These are phyloP conservation scores for Crotalus helleri DNA, from an alignment of 2,113 vertebrate species.

Conservation along the genomic window DNA sequence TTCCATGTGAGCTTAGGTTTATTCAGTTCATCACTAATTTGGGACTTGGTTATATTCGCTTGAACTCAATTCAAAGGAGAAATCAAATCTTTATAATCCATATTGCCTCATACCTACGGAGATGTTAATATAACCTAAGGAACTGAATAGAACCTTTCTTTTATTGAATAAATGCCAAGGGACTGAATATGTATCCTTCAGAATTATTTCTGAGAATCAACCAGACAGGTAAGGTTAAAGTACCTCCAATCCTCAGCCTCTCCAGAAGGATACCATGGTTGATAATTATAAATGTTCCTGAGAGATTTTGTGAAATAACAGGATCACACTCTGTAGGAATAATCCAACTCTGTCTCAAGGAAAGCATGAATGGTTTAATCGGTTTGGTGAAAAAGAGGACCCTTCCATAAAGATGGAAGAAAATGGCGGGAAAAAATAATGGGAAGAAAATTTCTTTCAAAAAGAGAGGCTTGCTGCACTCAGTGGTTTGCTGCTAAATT, in stretches of 20 bases:
- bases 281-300: neutral
- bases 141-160: neutral
- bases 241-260: neutral
- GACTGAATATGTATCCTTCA: neutral
- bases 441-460: neutral
- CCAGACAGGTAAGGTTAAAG: no score
- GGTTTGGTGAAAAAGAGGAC: neutral
- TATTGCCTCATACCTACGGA: neutral
- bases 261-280: neutral
- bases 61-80: neutral
- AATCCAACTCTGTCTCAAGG: neutral
- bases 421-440: neutral
- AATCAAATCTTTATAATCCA: neutral
- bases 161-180: neutral
- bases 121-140: neutral
- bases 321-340: neutral
- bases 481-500: no score
- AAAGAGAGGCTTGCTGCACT: neutral
- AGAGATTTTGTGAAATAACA: neutral
- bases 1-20: neutral
- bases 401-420: neutral
- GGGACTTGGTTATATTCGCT: neutral
- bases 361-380: neutral
- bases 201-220: neutral
- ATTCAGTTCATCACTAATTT: neutral